phyloP scores from a whole-genome alignment of 2,797 vertebrate species.

The Manis crassicaudata region DNA sequence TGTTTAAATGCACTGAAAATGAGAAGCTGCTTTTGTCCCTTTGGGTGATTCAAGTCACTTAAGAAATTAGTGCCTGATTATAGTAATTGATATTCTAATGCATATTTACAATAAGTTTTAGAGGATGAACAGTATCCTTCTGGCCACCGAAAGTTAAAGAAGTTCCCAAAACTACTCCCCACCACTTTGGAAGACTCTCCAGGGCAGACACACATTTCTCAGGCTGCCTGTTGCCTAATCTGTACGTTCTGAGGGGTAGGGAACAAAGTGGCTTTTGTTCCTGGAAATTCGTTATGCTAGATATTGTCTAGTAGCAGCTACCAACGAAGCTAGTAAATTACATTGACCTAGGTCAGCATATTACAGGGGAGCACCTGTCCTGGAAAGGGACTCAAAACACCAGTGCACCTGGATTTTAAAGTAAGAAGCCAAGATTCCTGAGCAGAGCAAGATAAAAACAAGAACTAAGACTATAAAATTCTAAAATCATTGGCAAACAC shows the following conservation, averaged over 20 bases:
- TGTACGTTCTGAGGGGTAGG: slow-evolving; percentile 6
- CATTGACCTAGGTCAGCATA: not conserved
- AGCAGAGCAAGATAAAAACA: not conserved
- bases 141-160: slow-evolving; percentile 20
- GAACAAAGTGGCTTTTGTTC: slow-evolving; percentile 10
- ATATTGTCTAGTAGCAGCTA: not conserved
- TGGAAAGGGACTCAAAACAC: not conserved
- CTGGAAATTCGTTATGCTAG: slow-evolving; percentile 4
- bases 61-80: slow-evolving; percentile 20
- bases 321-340: slow-evolving; percentile 7
- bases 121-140: not conserved
- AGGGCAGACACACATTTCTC: not conserved
- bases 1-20: slow-evolving; percentile 38
- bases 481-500: slow-evolving; percentile 26
- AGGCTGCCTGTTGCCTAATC: slow-evolving; percentile 13
- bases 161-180: slow-evolving; percentile 22
- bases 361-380: not conserved
- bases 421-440: slow-evolving; percentile 14
- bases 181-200: not conserved
- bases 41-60: slow-evolving; percentile 25
- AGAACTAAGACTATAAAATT: slow-evolving; percentile 30
- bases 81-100: slow-evolving; percentile 12
- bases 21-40: slow-evolving; percentile 46
- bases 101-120: slow-evolving; percentile 47
- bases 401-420: not conserved